Percentiles rank a stretch among this genome's conserved stretches.
phyloP scores from a whole-genome alignment of 2,797 vertebrate species.

The Dicrostonyx torquatus region DNA sequence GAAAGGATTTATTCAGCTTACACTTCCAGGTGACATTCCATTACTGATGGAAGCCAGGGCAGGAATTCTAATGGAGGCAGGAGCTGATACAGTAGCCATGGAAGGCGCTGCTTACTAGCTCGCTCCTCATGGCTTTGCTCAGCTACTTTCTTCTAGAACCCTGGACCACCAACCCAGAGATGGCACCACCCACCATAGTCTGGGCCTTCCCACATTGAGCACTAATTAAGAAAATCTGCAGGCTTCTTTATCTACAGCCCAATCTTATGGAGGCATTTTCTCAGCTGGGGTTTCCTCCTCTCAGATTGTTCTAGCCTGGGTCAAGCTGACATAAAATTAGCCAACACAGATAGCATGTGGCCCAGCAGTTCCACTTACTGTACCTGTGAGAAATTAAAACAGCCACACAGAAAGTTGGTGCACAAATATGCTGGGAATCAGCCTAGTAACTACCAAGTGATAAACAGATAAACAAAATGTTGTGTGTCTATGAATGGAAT shows the following conservation, averaged over 20 bases:
- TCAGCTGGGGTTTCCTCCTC: not conserved
- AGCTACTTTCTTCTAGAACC: not conserved
- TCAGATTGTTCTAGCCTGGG: too few relatives aligned
- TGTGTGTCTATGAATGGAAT: not conserved
- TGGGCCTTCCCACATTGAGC: not conserved
- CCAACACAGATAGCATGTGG: not conserved
- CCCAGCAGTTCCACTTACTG: not conserved
- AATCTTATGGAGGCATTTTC: not conserved
- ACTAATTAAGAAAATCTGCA: not conserved
- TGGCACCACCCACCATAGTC: not conserved
- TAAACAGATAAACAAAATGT: not conserved
- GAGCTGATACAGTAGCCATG: not conserved
- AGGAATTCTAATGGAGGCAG: not conserved
- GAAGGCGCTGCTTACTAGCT: not conserved
- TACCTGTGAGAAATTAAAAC: not conserved
- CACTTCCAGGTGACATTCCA: not conserved
- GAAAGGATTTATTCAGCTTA: not conserved
- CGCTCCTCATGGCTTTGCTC: not conserved
- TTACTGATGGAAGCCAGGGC: not conserved
- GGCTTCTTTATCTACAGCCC: not conserved
- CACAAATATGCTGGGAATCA: not conserved
- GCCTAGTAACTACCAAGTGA: not conserved
- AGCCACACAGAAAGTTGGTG: slow-evolving; percentile 1
- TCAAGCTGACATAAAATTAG: not conserved
- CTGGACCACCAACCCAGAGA: not conserved